A percentile compares a stretch with the other conserved stretches of the same genome.
Evolutionary conservation across 2,888 invertebrate genomes (phyloP).

Genomic region (Troides oblongomaculatus): DNA sequence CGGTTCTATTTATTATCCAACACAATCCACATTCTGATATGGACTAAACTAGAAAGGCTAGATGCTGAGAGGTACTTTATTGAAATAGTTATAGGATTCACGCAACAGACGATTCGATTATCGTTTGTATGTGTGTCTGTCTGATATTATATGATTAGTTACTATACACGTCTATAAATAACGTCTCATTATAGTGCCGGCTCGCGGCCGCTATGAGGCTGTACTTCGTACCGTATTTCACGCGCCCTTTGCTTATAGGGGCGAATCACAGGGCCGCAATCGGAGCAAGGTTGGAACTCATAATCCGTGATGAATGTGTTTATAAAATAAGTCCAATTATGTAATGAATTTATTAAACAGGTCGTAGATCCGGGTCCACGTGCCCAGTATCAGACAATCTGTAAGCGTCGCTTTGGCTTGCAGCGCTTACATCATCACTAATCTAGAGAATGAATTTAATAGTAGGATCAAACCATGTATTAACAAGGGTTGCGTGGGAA

Average conservation of each 20-base stretch:
- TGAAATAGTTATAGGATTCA: slow-evolving; percentile 18
- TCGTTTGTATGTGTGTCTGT: slow-evolving; percentile 35
- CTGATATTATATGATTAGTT: slow-evolving; percentile 62
- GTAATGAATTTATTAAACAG: too few species aligned
- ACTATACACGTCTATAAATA: slow-evolving; percentile 70
- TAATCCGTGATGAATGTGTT: background rate
- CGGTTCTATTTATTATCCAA: slow-evolving; percentile 10
- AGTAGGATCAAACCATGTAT: too few species aligned
- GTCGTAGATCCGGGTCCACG: too few species aligned
- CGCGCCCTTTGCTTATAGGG: slow-evolving; percentile 42
- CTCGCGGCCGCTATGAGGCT: slow-evolving; percentile 54
- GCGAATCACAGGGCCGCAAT: slow-evolving; percentile 17
- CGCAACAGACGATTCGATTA: slow-evolving; percentile 30
- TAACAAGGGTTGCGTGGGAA: too few species aligned
- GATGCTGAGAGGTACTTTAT: slow-evolving; percentile 11
- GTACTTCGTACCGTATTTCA: slow-evolving; percentile 56
- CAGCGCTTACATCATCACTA: too few species aligned
- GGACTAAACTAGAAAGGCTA: slow-evolving; percentile 12
- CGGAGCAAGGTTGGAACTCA: background rate
- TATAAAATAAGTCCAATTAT: background rate
- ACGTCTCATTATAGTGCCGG: slow-evolving; percentile 71
- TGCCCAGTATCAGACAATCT: too few species aligned
- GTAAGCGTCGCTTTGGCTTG: too few species aligned
- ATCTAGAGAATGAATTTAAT: too few species aligned
- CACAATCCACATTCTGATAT: slow-evolving; percentile 12